A percentile compares a stretch with the other conserved stretches of the same genome.
Conservation (phyloP, 2,888 invertebrate species). For the Spodoptera exigua region DNA sequence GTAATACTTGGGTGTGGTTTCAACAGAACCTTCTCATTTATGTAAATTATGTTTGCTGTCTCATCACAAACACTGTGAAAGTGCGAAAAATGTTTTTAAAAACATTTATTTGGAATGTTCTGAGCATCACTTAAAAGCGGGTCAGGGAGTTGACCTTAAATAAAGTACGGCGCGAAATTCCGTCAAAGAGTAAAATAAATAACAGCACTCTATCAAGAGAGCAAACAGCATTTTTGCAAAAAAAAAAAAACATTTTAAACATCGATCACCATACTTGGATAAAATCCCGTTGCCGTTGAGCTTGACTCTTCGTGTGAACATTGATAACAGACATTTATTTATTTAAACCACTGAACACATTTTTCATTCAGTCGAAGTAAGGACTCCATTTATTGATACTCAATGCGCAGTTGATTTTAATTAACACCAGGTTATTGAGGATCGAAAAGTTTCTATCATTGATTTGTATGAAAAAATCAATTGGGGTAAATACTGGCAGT, state of each 20-base stretch:
- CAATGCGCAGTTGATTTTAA: too few species aligned
- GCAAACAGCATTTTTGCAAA: constrained; percentile 45
- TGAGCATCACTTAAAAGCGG: constrained; percentile 10
- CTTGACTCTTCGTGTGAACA: constrained; percentile 59
- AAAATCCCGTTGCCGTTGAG: constrained; percentile 64
- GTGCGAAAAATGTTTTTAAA: not conserved
- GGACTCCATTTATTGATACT: too few species aligned
- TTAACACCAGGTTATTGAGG: too few species aligned
- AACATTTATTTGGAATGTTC: constrained; percentile 1
- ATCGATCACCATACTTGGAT: constrained; percentile 42
- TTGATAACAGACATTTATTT: constrained; percentile 55
- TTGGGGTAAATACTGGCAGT: too few species aligned
- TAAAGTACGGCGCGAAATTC: constrained; percentile 35
- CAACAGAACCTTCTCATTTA: not conserved
- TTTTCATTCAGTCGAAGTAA: constrained; percentile 48
- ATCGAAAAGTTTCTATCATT: too few species aligned
- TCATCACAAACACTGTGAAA: not conserved
- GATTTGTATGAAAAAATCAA: too few species aligned
- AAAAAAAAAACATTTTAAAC: constrained; percentile 48
- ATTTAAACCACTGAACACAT: constrained; percentile 43
- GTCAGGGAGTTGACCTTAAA: constrained; percentile 21
- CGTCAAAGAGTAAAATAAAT: constrained; percentile 39
- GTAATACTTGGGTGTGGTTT: too few species aligned
- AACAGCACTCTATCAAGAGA: constrained; percentile 38
- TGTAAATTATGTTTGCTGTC: too few species aligned